A percentile compares a stretch with the other conserved stretches of the same genome.
Conservation (phyloP, 2,888 invertebrate species). For the Cosmia trapezina region DNA sequence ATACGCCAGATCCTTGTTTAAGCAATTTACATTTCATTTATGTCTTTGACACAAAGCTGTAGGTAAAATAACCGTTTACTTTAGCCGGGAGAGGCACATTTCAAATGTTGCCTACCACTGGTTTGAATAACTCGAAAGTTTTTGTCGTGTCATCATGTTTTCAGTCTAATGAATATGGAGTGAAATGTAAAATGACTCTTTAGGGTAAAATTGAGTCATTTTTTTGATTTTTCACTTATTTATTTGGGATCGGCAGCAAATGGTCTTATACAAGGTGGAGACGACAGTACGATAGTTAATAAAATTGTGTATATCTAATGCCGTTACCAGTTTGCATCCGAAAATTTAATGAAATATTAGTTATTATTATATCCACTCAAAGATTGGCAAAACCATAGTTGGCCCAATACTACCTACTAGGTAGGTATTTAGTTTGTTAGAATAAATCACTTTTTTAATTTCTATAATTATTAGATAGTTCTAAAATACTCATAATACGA, state of each 20-base stretch:
- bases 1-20: slow-evolving; percentile 48
- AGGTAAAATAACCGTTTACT: slow-evolving; percentile 58
- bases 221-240: background rate
- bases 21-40: slow-evolving; percentile 65
- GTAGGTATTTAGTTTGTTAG: no score
- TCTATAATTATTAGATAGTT: no score
- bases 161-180: background rate
- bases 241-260: background rate
- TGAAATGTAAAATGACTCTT: background rate
- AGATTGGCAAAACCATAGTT: no score
- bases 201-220: background rate
- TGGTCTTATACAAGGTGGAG: no score
- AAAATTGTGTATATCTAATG: no score
- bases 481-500: no score
- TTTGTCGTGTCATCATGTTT: slow-evolving; percentile 13
- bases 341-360: no score
- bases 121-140: slow-evolving; percentile 43
- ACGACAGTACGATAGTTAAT: no score
- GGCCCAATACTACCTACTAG: no score
- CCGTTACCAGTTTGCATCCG: no score
- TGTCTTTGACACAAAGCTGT: slow-evolving; percentile 60
- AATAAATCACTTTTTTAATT: no score
- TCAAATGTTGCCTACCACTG: slow-evolving; percentile 50
- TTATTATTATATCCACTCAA: no score
- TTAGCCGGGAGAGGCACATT: slow-evolving; percentile 35